Evolutionary conservation across 2,113 vertebrate species (phyloP).

Genomic region (Xenopus tropicalis): DNA sequence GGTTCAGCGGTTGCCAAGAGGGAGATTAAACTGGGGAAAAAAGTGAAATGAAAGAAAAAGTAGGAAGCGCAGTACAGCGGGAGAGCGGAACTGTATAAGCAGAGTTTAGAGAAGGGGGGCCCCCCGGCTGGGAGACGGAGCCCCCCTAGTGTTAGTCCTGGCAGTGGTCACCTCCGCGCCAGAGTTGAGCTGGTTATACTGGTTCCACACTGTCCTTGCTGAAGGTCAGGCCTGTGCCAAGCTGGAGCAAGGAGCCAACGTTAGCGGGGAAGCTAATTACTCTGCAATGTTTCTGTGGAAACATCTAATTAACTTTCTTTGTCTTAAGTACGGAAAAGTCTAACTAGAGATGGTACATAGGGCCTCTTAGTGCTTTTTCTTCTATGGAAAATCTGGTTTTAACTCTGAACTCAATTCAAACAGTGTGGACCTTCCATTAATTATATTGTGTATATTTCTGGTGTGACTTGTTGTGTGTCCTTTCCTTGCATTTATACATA

Average conservation of each 20-base stretch:
- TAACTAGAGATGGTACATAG: too few species aligned
- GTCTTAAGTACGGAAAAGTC: too few species aligned
- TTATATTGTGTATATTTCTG: too few species aligned
- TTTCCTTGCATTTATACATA: too few species aligned
- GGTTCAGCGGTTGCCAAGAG: not conserved
- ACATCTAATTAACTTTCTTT: too few species aligned
- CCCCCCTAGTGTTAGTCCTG: not conserved
- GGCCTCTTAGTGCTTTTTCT: too few species aligned
- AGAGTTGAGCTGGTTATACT: not conserved
- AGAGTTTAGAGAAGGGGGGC: not conserved
- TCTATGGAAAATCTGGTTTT: too few species aligned
- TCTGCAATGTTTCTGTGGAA: too few species aligned
- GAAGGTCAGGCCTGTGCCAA: not conserved
- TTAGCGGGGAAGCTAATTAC: not conserved
- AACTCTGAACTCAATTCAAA: too few species aligned
- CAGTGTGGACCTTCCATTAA: too few species aligned
- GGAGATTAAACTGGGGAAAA: not conserved
- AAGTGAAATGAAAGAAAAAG: not conserved
- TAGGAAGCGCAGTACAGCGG: not conserved
- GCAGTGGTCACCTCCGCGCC: not conserved
- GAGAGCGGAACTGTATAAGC: not conserved
- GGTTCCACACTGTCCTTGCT: not conserved
- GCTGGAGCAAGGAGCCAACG: not conserved
- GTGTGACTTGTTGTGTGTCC: too few species aligned
- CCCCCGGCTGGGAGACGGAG: too few species aligned